phyloP scores from a whole-genome alignment of 2,797 vertebrate genomes.

The Semaprochilodus insignis region DNA sequence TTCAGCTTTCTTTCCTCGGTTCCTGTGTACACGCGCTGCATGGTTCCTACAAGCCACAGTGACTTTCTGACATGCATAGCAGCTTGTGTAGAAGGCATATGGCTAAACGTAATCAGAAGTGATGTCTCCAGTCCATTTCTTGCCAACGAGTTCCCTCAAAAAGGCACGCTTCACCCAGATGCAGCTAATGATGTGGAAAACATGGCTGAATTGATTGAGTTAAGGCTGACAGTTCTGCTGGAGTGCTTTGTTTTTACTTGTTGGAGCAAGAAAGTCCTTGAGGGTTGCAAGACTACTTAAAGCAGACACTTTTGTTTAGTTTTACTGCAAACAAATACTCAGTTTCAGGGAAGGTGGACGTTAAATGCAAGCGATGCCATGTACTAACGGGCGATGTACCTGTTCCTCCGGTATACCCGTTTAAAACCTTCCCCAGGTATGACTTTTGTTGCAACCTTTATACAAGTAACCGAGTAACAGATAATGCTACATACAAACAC shows the following conservation, averaged over 20 bases:
- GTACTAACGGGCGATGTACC: background rate
- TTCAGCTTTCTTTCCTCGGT: background rate
- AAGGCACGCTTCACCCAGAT: constrained; percentile 29
- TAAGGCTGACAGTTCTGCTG: constrained; percentile 24
- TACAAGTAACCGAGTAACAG: too few species aligned
- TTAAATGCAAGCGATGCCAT: background rate
- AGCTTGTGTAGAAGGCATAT: constrained; percentile 31
- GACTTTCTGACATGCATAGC: constrained; percentile 20
- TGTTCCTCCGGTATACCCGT: background rate
- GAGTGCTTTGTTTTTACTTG: constrained; percentile 31
- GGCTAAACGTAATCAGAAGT: constrained; percentile 22
- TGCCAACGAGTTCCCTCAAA: constrained; percentile 9
- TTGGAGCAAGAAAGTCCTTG: background rate
- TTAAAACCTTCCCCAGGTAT: too few species aligned
- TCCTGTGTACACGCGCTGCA: background rate
- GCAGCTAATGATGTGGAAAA: constrained; percentile 48
- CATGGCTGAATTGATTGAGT: constrained; percentile 41
- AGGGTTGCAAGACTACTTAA: background rate
- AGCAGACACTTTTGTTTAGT: background rate
- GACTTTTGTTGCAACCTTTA: too few species aligned
- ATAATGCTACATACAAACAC: too few species aligned
- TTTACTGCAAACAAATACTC: background rate
- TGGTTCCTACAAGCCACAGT: background rate
- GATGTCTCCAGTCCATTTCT: constrained; percentile 40
- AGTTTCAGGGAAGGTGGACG: background rate